phyloP scores from a whole-genome alignment of 2,113 vertebrate genomes.

The Cepphus grylle region DNA sequence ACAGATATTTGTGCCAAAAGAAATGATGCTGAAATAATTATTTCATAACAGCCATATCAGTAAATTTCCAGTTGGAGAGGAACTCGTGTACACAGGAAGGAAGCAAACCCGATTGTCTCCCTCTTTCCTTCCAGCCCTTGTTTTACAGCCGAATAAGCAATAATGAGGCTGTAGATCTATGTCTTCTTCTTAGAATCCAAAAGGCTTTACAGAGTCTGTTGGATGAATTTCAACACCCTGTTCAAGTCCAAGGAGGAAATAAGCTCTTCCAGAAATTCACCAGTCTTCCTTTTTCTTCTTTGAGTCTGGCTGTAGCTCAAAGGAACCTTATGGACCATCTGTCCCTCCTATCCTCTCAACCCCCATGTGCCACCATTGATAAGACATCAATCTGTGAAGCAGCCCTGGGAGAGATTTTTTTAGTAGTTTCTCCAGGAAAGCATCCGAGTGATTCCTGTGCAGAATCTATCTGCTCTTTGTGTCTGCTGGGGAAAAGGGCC shows the following conservation, averaged over 20 bases:
- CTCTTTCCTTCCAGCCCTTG: conserved; percentile 24
- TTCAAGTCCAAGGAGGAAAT: conserved; percentile 63
- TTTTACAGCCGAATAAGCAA: conserved; percentile 47
- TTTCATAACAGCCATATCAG: conserved; percentile 19
- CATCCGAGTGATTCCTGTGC: background rate
- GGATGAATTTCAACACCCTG: conserved; percentile 60
- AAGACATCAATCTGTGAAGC: conserved; percentile 59
- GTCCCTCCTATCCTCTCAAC: conserved; percentile 54
- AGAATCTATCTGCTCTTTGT: conserved; percentile 1
- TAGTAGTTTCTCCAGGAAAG: conserved; percentile 26
- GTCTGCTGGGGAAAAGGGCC: background rate
- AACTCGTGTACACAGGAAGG: conserved; percentile 20
- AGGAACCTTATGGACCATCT: conserved; percentile 55
- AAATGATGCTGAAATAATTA: conserved; percentile 10
- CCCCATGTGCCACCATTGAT: conserved; percentile 48
- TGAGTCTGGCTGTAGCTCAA: conserved; percentile 61
- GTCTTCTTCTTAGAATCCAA: conserved; percentile 55
- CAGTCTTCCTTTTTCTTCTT: conserved; percentile 54
- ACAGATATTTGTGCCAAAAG: background rate
- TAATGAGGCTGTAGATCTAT: conserved; percentile 60
- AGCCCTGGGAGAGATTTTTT: conserved; percentile 37
- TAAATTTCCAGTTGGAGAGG: background rate
- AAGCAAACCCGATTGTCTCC: conserved; percentile 36
- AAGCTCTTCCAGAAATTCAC: conserved; percentile 61
- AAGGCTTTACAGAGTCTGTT: conserved; percentile 52